These are phyloP conservation scores for Drosophila sproati DNA, from an alignment of 1,140 invertebrate species.

Conservation along the genomic window DNA sequence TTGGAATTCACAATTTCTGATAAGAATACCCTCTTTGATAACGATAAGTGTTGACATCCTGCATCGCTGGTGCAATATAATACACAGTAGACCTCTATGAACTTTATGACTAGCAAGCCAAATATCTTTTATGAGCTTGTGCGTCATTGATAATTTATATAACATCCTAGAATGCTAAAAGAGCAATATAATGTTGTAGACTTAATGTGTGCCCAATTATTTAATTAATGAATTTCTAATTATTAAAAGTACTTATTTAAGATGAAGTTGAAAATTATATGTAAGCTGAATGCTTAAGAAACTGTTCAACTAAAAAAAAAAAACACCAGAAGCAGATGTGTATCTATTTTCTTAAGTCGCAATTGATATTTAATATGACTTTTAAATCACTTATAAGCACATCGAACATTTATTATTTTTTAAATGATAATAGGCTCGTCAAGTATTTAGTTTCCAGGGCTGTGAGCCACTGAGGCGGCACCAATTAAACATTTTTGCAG, in stretches of 20 bases:
- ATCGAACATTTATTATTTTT: neutral
- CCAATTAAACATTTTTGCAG: conserved; percentile 39
- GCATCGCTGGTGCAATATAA: conserved; percentile 1
- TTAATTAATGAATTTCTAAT: neutral
- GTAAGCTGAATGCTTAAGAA: too few relatives aligned
- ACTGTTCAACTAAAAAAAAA: too few relatives aligned
- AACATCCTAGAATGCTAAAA: neutral
- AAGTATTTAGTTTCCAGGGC: neutral
- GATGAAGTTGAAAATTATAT: too few relatives aligned
- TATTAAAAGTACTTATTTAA: neutral
- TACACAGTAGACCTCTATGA: neutral
- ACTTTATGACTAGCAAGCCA: neutral
- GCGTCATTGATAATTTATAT: conserved; percentile 25
- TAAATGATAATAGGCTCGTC: neutral
- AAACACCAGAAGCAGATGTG: too few relatives aligned
- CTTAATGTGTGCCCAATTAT: conserved; percentile 1
- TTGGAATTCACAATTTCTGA: neutral
- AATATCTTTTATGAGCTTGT: conserved; percentile 11
- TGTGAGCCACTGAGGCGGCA: conserved; percentile 39
- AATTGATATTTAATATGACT: too few relatives aligned
- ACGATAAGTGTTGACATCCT: conserved; percentile 31
- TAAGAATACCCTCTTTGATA: conserved; percentile 10
- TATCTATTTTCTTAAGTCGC: too few relatives aligned
- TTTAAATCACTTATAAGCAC: too few relatives aligned
- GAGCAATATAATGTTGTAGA: conserved; percentile 16